phyloP scores from a whole-genome alignment of 1,140 invertebrate species.

The Heliconius eleuchia region DNA sequence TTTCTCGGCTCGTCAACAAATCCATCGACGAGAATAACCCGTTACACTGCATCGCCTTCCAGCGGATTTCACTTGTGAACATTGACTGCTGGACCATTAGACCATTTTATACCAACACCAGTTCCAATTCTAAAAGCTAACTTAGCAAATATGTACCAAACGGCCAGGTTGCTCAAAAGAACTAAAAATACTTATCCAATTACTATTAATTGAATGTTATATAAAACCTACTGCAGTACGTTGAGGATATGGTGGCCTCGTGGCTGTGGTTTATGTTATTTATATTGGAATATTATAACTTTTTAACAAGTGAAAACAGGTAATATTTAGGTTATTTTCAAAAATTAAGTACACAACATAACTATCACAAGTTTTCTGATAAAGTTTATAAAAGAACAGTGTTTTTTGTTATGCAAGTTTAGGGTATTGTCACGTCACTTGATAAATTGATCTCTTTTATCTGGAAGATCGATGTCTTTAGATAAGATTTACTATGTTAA shows the following conservation, averaged over 20 bases:
- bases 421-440: constrained; percentile 16
- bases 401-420: background rate
- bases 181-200: constrained; percentile 20
- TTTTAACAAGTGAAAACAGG: background rate
- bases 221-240: constrained; percentile 15
- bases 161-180: constrained; percentile 19
- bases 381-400: background rate
- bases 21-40: constrained; percentile 79
- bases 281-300: background rate
- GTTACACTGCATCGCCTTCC: constrained; percentile 74
- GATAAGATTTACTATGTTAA: constrained; percentile 28
- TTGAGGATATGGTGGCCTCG: background rate
- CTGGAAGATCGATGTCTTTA: constrained; percentile 33
- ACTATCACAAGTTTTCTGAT: background rate
- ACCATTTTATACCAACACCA: constrained; percentile 58
- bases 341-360: background rate
- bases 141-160: constrained; percentile 11
- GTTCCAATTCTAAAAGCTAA: constrained; percentile 25
- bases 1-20: constrained; percentile 76
- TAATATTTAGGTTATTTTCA: background rate
- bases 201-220: constrained; percentile 12
- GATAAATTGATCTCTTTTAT: constrained; percentile 36
- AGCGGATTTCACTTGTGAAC: constrained; percentile 67
- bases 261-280: background rate
- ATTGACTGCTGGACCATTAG: constrained; percentile 65